Evolutionary conservation across 2,888 invertebrate genomes (phyloP), one percentile per base, ranked within the genome.

Genomic region (Chymomyza procnemis): DNA sequence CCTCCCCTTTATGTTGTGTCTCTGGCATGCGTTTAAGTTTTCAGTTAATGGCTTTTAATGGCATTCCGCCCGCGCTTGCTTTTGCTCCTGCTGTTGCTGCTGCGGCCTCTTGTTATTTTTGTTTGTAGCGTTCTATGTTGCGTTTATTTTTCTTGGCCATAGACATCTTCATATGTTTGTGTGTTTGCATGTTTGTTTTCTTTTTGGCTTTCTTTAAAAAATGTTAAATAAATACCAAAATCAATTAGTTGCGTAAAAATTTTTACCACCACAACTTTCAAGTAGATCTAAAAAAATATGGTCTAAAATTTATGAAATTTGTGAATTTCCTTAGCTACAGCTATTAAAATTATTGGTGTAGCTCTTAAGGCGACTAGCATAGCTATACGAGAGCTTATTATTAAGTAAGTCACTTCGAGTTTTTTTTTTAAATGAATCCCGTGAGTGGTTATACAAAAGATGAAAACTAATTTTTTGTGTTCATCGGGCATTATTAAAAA

Each of bases 41-140:
- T 76, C 80, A 88, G 85, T 87, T 85, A 85, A 85, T 85, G 88
- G 88, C 84, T 88, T 88, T 88, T 88, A 85, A 85, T 85, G 85
- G 85, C 79, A 75, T 78, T 79, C 77, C 78, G 61, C 50, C 66
- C 69, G 67, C 61, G 70, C 46, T 67, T 62, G 55, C 65, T 61
- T 4, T 30, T 47, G 19, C 26, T 26, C 26, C 26, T 26, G 26
- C 26, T 26, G 26, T 6, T 26, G 26, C 22, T 22, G 6, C 12
- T 54, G 6, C 26, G 16, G 55, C 55, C n/a, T 55, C 3, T 22
- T 22, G 22, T 52, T 21, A 9, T 18, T 68, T 12, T 48, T 26
- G 30, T 34, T 59, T 22, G 48, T 66, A n/a, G n/a, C n/a, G 2
- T 9, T 4, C 41, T 61, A 21, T 57, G 64, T 61, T 64, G 67